Conservation (phyloP, 2,888 invertebrate species). For the Cataglyphis rosenhaueri region DNA sequence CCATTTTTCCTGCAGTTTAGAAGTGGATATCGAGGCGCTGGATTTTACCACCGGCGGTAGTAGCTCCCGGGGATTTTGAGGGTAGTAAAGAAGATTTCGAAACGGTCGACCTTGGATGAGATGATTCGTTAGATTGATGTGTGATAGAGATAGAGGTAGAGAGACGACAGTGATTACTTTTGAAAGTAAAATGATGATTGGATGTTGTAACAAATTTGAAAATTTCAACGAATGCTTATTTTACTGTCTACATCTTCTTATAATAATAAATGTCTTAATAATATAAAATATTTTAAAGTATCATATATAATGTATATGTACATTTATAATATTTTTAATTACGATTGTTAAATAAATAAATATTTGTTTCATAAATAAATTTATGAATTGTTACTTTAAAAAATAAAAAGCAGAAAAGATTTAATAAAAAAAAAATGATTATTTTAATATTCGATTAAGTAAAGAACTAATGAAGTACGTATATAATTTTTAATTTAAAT, state of each 20-base stretch:
- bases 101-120: slow-evolving; percentile 6
- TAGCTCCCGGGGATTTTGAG: slow-evolving; percentile 43
- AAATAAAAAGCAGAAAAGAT: background rate
- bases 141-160: slow-evolving; percentile 8
- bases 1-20: slow-evolving; percentile 44
- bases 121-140: slow-evolving; percentile 34
- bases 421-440: background rate
- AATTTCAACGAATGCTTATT: background rate
- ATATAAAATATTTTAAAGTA: background rate
- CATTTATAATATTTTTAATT: background rate
- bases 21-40: slow-evolving; percentile 51
- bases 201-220: background rate
- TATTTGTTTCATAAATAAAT: background rate
- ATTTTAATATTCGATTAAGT: slow-evolving; percentile 8
- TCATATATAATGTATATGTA: background rate
- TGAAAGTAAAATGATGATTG: background rate
- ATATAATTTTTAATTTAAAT: background rate
- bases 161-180: slow-evolving; percentile 3
- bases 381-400: background rate
- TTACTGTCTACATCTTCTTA: background rate
- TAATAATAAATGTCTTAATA: background rate
- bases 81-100: slow-evolving; percentile 34
- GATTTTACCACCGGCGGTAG: slow-evolving; percentile 46
- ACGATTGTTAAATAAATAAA: background rate
- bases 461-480: background rate